Percentiles rank a stretch among this genome's conserved stretches.
phyloP scores from a whole-genome alignment of 23 tunicate genomes.

The Diplosoma virens region DNA sequence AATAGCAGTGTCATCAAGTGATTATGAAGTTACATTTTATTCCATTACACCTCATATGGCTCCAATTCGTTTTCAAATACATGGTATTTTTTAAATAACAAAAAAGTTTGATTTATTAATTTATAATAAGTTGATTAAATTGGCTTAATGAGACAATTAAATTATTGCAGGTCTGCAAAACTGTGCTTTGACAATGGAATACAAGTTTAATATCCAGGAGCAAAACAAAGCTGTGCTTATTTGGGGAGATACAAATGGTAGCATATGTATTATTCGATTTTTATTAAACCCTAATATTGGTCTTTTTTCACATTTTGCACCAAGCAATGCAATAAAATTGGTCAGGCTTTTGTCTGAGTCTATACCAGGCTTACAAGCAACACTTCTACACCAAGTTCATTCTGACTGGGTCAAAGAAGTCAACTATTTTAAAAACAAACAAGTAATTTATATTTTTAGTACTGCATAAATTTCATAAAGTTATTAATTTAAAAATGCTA shows the following conservation, averaged over 20 bases:
- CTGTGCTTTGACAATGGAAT: conserved; percentile 78
- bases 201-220: conserved; percentile 42
- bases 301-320: conserved; percentile 43
- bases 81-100: conserved; percentile 28
- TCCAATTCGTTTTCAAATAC: conserved; percentile 71
- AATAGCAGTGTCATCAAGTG: conserved; percentile 68
- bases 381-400: conserved; percentile 38
- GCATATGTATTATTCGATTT: conserved; percentile 53
- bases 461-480: no score
- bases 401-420: conserved; percentile 79
- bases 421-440: conserved; percentile 57
- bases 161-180: conserved; percentile 45
- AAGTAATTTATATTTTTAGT: no score
- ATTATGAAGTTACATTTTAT: conserved; percentile 70
- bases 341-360: conserved; percentile 10
- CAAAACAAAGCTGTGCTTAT: conserved; percentile 39
- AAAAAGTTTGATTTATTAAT: background rate
- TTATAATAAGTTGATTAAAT: background rate
- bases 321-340: conserved; percentile 22
- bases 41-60: conserved; percentile 46
- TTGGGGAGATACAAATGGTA: conserved; percentile 93
- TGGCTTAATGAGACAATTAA: background rate
- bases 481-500: no score
- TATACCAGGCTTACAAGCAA: conserved; percentile 16
- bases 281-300: conserved; percentile 66